These are phyloP conservation scores for Azemiops feae DNA, from an alignment of 2,113 vertebrate genomes.

Conservation along the genomic window DNA sequence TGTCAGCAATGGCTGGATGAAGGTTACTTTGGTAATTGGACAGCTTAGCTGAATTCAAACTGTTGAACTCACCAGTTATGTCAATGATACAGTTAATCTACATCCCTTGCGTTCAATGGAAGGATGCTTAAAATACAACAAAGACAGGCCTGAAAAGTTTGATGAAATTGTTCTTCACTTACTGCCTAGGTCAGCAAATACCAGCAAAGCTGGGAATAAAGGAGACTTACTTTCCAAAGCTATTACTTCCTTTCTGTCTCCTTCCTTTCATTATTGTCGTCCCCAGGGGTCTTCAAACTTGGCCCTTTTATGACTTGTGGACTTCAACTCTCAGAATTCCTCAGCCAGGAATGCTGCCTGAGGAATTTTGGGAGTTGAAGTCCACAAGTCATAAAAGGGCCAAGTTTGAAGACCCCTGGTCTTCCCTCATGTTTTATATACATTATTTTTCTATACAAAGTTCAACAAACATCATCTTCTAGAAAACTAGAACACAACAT, in stretches of 20 bases:
- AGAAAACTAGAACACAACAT: not conserved
- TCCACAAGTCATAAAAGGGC: too few relatives aligned
- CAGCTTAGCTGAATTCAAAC: not conserved
- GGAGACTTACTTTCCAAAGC: not conserved
- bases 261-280: not conserved
- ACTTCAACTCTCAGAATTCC: too few relatives aligned
- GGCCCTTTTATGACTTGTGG: too few relatives aligned
- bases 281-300: not conserved
- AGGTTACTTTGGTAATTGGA: not conserved
- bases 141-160: not conserved
- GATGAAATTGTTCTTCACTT: not conserved
- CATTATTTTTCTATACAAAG: not conserved
- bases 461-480: not conserved
- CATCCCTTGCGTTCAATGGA: not conserved
- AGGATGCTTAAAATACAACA: not conserved
- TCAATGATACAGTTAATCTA: not conserved
- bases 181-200: not conserved
- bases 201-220: not conserved
- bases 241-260: not conserved
- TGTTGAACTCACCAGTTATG: not conserved
- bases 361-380: too few relatives aligned
- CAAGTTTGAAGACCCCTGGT: too few relatives aligned
- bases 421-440: not conserved
- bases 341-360: too few relatives aligned
- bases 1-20: not conserved